Evolutionary conservation across 2,888 invertebrate genomes (phyloP), one percentile per base, ranked within the genome.

Genomic region (Lacanobia oleracea): DNA sequence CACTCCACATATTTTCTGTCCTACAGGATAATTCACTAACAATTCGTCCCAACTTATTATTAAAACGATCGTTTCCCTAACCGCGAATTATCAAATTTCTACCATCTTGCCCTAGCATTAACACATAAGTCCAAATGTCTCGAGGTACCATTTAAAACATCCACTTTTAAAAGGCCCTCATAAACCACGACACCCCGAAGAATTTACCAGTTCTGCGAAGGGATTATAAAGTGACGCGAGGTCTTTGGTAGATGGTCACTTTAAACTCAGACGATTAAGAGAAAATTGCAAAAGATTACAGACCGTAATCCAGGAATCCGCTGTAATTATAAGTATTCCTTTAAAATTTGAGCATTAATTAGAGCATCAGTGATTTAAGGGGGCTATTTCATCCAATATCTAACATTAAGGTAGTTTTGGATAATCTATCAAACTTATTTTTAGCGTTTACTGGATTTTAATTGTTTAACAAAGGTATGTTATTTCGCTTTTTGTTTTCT

Each of bases 21-120:
- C 91, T 27, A 72, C 77, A 88, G 88, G 89, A 91, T 93, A 93
- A 91, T 84, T 90, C 91, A 91, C 89, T 92, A 93, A 92, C 94
- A 93, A 94, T 93, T 91, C 91, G 91, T 92, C 92, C 91, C 87
- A 91, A 91, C 91, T 94, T 93, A 93, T 95, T 94, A 95, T 95
- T 95, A 95, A 95, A 95, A 94, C 89, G 93, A 93, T 93, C 94
- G 93, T 94, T 94, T 93, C 89, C 86, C 92, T 93, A 95, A 95
- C 95, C 94, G 93, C 92, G 94, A 94, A 96, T 96, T 95, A 96
- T 95, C 95, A 94, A 95, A 95, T 95, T 95, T 95, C 94, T 92
- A 92, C 87, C 89, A 90, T 79, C 91, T 93, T 90, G 92, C 94
- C 94, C 94, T 95, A 94, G 92, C 85, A 95, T 95, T 95, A 95